phyloP scores from a whole-genome alignment of 2,888 invertebrate genomes.

The Latheticus oryzae region DNA sequence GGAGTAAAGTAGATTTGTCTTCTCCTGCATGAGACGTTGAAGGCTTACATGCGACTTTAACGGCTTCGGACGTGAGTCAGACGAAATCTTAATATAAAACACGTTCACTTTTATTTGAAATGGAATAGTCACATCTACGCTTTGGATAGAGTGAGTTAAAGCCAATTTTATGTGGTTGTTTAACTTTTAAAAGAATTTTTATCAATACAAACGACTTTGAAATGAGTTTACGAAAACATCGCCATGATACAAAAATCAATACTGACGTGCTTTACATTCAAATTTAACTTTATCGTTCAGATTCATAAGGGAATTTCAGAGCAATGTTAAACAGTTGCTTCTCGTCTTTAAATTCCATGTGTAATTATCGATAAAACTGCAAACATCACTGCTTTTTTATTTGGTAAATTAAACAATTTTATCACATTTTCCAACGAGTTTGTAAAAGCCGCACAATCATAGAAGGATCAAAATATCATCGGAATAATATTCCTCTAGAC shows the following conservation, averaged over 20 bases:
- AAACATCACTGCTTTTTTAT: no score
- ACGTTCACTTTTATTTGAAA: conserved; percentile 4
- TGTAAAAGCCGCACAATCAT: conserved; percentile 27
- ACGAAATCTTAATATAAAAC: conserved; percentile 24
- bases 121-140: conserved; percentile 20
- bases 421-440: no score
- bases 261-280: conserved; percentile 32
- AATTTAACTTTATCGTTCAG: conserved; percentile 30
- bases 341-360: no score
- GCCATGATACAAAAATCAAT: conserved; percentile 39
- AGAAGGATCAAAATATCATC: conserved; percentile 33
- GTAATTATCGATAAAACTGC: no score
- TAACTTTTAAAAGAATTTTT: conserved; percentile 36
- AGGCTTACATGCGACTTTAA: conserved; percentile 13
- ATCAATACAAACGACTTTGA: conserved; percentile 38
- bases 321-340: conserved; percentile 21
- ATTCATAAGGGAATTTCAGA: conserved; percentile 30
- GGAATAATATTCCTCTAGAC: conserved; percentile 29
- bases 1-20: background rate
- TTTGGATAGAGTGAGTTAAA: conserved; percentile 21
- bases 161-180: conserved; percentile 34
- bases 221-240: conserved; percentile 35
- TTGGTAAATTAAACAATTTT: no score
- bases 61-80: conserved; percentile 7
- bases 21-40: conserved; percentile 14